Evolutionary conservation across 2,888 invertebrate species (phyloP), one percentile per base, ranked within the genome.

Genomic region (Geophilus truncorum): DNA sequence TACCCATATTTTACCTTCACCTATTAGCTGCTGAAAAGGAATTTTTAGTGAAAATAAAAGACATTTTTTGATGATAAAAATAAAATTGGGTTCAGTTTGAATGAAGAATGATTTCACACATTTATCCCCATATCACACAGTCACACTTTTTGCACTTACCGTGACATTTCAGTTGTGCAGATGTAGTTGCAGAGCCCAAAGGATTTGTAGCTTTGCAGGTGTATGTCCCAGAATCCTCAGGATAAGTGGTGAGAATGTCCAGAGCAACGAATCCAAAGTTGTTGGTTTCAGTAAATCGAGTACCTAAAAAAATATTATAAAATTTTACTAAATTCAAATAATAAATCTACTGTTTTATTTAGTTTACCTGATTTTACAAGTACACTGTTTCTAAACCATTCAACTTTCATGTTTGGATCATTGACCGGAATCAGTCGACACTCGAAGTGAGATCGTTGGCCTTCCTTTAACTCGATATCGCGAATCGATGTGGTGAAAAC

Each of bases 261-360:
- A 99, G 89, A 28, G 97, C 96, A 15, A 98, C 97, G 86, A 96
- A 98, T 70, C 98, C 98, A 87, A 99, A 98, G 88, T 96, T 98
- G 86, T 97, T 95, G 9, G 96, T 95, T 88, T 97, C 96, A 12
- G 95, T 94, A 87, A 98, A 98, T 84, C 98, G 92, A 7, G 97
- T 96, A 62, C 97, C 89, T 86, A 81, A 25, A 36, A 70, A 36
- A 76, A 21, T 3, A 76, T 30, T 76, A 1, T 76, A 30, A 23
- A 18, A 30, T 1, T 18, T 40, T 40, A 9, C n/a, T 62, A 4
- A 51, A n/a, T n/a, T n/a, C n/a, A n/a, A n/a, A n/a, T n/a, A n/a
- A n/a, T n/a, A n/a, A n/a, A n/a, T n/a, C n/a, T n/a, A n/a, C n/a
- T 75, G 15, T 75, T 25, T 87, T 88, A n/a, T n/a, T n/a, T n/a